Base-by-base conservation (phyloP, 2,797 vertebrate genomes). In the Buphagus erythrorhynchus region DNA sequence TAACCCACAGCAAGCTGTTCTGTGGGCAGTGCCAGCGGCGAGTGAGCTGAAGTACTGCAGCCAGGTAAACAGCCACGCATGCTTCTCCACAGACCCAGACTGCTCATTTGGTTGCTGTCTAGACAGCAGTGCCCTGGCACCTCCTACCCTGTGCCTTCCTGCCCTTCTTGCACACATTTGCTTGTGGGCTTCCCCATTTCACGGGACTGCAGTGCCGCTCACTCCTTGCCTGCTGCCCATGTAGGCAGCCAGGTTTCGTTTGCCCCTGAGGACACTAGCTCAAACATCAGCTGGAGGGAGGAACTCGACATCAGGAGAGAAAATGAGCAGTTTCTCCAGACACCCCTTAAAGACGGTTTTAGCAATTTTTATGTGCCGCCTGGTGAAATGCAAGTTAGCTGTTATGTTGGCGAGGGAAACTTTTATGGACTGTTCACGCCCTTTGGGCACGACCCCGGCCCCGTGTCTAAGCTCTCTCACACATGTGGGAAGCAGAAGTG, bases 31-130 rank as follows among this genome's bases (percentile, higher is more conserved):
- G 16, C 35, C 87, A 52, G 73, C 3, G 6, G 35, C 1, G 0
- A 90, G 71, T 9, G 2, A 81, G 66, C 54, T 43, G 10, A 72
- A 52, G 78, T 24, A 46, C 38, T 31, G 67, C 76, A 84, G 62
- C 73, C 88, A 95, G 90, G 96, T 95, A 67, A 87, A 91, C 3
- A 26, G 58, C 62, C 46, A 16, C 0, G 0, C 25, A 31, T 0
- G 1, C 85, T 73, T 42, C 67, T 74, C 62, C 12, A 3, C 55
- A 31, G 66, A 25, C 80, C 83, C 91, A 91, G 89, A 74, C 89
- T 40, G 72, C 91, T 95, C 87, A 94, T 95, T 93, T 94, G 94
- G 78, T 95, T 96, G 74, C 84, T 11, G 87, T 96, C 93, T 94
- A 91, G 87, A 95, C 59, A 0, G 77, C 48, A n/a, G 46, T 35